Percentiles rank a stretch among this genome's conserved stretches.
These are phyloP conservation scores for Regulus satrapa DNA, from an alignment of 2,113 vertebrate species.

Conservation along the genomic window DNA sequence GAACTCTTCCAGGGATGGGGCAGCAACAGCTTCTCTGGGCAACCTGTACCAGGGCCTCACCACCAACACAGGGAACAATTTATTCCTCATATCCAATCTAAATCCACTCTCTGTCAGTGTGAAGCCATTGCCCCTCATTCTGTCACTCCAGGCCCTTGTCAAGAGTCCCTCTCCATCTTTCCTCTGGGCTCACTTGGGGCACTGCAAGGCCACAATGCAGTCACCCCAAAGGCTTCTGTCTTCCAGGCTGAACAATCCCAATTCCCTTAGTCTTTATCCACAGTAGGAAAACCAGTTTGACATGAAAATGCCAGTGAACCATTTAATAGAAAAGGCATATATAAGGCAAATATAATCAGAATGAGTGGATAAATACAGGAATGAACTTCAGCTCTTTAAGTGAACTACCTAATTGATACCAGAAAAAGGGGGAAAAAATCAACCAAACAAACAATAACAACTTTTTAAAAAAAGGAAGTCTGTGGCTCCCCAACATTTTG, in stretches of 20 bases:
- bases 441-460: background rate
- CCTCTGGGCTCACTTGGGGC: background rate
- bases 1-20: rapidly evolving
- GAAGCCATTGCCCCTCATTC: background rate
- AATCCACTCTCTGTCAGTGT: rapidly evolving
- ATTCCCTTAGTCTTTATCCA: background rate
- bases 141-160: background rate
- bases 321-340: background rate
- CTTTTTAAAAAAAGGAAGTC: background rate
- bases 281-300: background rate
- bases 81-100: background rate
- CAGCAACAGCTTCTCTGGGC: background rate
- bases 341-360: background rate
- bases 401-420: background rate
- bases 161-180: background rate
- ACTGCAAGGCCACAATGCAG: rapidly evolving
- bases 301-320: background rate
- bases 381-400: background rate
- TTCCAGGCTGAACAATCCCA: background rate
- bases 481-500: background rate
- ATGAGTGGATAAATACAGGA: background rate
- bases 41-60: background rate
- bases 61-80: background rate
- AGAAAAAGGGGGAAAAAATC: background rate
- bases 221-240: background rate